A percentile compares a stretch with the other conserved stretches of the same genome.
Evolutionary conservation across 2,888 invertebrate genomes (phyloP).

Genomic region (Cosmia trapezina): DNA sequence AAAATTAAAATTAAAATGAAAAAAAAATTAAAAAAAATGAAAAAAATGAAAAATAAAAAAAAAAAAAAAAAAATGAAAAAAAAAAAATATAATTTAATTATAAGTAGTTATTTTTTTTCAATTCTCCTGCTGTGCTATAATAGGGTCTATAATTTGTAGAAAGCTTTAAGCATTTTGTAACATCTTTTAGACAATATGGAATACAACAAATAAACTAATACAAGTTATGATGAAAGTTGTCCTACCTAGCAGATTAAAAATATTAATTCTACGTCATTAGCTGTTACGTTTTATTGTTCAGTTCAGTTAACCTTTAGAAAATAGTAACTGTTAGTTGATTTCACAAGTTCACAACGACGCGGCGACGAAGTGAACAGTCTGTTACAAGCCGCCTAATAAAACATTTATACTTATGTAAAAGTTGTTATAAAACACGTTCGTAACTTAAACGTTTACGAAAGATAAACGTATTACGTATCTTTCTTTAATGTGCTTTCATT

Average conservation of each 20-base stretch:
- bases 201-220: too few species aligned
- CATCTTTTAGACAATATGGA: too few species aligned
- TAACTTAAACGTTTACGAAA: slow-evolving; percentile 6
- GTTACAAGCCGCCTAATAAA: neutral
- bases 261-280: neutral
- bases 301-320: slow-evolving; percentile 9
- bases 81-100: too few species aligned
- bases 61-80: too few species aligned
- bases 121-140: too few species aligned
- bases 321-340: slow-evolving; percentile 13
- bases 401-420: slow-evolving; percentile 16
- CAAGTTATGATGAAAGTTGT: neutral
- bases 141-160: too few species aligned
- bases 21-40: too few species aligned
- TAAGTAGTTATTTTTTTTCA: too few species aligned
- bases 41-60: too few species aligned
- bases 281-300: neutral
- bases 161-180: too few species aligned
- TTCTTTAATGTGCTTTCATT: slow-evolving; percentile 27
- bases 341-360: slow-evolving; percentile 3
- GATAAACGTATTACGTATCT: too few species aligned
- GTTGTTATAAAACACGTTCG: slow-evolving; percentile 15
- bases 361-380: neutral
- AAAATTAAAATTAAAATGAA: too few species aligned
- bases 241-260: neutral